Conservation (phyloP, 1,140 invertebrate genomes). For the Bemisia tabaci region DNA sequence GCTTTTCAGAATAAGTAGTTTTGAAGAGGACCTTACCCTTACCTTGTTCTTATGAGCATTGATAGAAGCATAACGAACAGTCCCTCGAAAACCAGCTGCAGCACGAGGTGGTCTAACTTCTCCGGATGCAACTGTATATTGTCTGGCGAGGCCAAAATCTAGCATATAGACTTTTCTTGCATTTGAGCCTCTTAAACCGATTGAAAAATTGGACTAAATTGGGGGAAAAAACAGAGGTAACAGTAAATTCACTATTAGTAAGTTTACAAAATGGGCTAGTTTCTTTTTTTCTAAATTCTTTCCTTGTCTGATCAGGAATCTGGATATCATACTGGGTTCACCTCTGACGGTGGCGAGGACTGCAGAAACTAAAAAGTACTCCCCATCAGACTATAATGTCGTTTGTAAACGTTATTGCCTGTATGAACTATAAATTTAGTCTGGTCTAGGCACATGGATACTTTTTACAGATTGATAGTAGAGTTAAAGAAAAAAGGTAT, state of each 20-base stretch:
- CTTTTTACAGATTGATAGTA: no score
- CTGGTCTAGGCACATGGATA: no score
- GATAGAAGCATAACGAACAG: slow-evolving; percentile 97
- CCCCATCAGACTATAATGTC: no score
- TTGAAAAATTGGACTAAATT: slow-evolving; percentile 95
- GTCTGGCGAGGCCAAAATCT: slow-evolving; percentile 95
- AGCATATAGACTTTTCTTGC: slow-evolving; percentile 94
- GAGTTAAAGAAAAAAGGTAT: no score
- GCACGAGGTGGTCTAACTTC: slow-evolving; percentile 89
- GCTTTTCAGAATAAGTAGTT: no score
- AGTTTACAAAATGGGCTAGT: neutral
- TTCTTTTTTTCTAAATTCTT: neutral
- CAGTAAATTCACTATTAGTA: slow-evolving; percentile 11
- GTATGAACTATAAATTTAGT: no score
- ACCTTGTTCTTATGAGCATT: slow-evolving; percentile 98
- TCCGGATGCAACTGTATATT: slow-evolving; percentile 90
- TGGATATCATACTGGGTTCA: no score
- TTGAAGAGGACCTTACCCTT: no score
- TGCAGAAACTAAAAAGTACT: no score
- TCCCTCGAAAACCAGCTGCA: slow-evolving; percentile 97
- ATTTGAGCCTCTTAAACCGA: slow-evolving; percentile 80
- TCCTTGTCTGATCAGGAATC: no score
- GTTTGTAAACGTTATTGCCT: no score
- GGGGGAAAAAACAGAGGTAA: slow-evolving; percentile 24
- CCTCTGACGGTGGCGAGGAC: no score